Base-by-base conservation (phyloP, 2,888 invertebrate genomes). In the Pterostichus niger region DNA sequence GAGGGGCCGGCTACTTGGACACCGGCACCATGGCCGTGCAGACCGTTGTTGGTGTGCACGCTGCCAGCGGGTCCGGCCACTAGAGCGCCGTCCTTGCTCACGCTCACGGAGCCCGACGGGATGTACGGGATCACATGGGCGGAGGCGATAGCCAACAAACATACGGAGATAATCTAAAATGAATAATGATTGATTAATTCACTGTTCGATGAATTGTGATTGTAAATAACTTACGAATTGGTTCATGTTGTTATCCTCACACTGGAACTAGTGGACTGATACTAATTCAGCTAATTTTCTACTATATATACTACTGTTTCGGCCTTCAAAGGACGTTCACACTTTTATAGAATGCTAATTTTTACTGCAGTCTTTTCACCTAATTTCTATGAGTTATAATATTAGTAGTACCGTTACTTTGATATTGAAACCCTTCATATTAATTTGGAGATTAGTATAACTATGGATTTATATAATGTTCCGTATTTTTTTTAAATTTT, bases 231-330 rank as follows among this genome's bases (percentile, higher is more conserved):
- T 71, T 71, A 71, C 71, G 31, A 71, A 44, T 46, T 9, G 13
- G 71, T 71, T 44, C 71, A 71, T 71, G 71, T 13, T 71, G 71
- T 13, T 71, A 71, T 71, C 71, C 24, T 71, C 40, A 13, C 15
- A 71, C 40, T 71, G 13, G 10, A 17, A 9, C 7, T 44, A 15
- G 44, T 71, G 71, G 46, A 71, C 71, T 71, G 71, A 71, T 71
- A 71, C 46, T 15, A 15, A 44, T 71, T 71, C 6, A 1, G 11
- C 31, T 7, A 40, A 71, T 44, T 44, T 44, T 71, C 71, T 15
- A 13, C 9, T 71, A 46, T 71, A 71, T 71, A 71, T 71, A 71
- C 71, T 71, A 15, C 40, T 17, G 35, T 71, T 5, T 44, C 46
- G 71, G 17, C 71, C 71, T 71, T 31, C 59, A 59, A 10, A 31